These are phyloP conservation scores for Drosophila setifemur DNA, from an alignment of 1,140 invertebrate genomes.

Conservation along the genomic window DNA sequence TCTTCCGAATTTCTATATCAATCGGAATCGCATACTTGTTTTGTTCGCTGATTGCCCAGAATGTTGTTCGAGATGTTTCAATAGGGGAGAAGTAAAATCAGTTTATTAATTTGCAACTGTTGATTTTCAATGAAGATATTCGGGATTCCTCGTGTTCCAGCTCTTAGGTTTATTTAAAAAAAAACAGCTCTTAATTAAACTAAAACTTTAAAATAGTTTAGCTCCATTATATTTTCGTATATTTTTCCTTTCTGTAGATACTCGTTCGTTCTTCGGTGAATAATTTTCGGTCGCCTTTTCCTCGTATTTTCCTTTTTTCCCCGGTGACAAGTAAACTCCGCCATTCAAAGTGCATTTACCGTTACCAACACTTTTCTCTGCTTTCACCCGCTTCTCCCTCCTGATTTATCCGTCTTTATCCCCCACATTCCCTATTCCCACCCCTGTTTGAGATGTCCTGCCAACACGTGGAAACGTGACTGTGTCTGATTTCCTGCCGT, in stretches of 20 bases:
- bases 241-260: too few species aligned
- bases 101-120: too few species aligned
- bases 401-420: too few species aligned
- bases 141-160: too few species aligned
- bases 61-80: background rate
- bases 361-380: conserved; percentile 8
- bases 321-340: conserved; percentile 32
- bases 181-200: too few species aligned
- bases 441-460: background rate
- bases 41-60: background rate
- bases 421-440: too few species aligned
- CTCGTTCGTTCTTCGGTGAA: too few species aligned
- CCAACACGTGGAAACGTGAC: conserved; percentile 55
- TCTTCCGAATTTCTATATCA: conserved; percentile 14
- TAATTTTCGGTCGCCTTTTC: background rate
- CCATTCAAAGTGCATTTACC: conserved; percentile 47
- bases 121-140: too few species aligned
- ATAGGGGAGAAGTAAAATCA: too few species aligned
- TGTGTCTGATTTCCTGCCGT: conserved; percentile 30
- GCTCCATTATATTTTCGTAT: too few species aligned
- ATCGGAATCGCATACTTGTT: conserved; percentile 3
- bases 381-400: background rate
- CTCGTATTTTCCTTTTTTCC: background rate
- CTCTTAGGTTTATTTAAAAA: too few species aligned
- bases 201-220: too few species aligned